Conservation (phyloP, 2,888 invertebrate species). For the Scotopteryx bipunctaria region DNA sequence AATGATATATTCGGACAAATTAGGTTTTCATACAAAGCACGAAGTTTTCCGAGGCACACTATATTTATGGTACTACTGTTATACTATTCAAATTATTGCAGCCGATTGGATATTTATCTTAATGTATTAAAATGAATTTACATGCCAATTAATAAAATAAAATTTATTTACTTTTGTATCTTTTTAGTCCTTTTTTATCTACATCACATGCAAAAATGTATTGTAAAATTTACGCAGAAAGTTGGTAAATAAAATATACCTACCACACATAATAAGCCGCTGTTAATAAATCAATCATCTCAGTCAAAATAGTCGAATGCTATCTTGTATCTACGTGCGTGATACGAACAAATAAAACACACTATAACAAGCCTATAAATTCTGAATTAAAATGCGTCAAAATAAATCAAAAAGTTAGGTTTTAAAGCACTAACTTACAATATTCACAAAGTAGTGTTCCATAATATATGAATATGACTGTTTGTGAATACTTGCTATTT, state of each 20-base stretch:
- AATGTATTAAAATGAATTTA: background rate
- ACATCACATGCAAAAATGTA: background rate
- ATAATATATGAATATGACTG: no score
- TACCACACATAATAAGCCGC: no score
- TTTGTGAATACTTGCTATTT: no score
- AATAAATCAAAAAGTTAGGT: background rate
- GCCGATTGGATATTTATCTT: constrained; percentile 1
- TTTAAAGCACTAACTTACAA: background rate
- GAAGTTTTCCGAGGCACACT: no score
- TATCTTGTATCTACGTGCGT: constrained; percentile 1
- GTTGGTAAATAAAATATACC: no score
- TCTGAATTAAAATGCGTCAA: constrained; percentile 1
- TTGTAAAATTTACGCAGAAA: no score
- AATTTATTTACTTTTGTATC: background rate
- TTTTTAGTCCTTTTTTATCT: no score
- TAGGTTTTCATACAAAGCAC: no score
- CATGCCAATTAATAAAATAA: background rate
- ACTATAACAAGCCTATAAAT: constrained; percentile 1
- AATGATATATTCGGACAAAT: no score
- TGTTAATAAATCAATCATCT: background rate
- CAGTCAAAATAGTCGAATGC: background rate
- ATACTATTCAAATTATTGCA: constrained; percentile 11
- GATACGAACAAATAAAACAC: constrained; percentile 1
- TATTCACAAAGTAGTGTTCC: no score
- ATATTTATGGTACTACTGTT: no score